Base-by-base conservation (phyloP, 2,888 invertebrate species). In the Ophion slaviceki region DNA sequence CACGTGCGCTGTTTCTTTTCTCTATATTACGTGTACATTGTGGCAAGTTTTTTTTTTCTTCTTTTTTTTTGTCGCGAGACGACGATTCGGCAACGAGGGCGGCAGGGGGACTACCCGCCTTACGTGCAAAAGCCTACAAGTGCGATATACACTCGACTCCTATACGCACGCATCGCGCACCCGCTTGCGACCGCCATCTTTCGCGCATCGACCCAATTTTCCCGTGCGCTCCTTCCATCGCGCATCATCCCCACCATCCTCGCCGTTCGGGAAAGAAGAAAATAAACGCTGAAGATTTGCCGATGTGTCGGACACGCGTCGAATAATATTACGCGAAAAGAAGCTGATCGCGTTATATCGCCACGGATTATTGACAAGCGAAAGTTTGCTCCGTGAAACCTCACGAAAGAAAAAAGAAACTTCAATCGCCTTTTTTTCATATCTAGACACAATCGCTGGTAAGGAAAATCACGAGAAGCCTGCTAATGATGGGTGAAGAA, bases 131-230 rank as follows among this genome's bases (percentile, higher is more conserved):
- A 81, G 81, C 83, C 79, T 79, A 83, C 79, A 79, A 79, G 79
- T 79, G 79, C 83, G 53, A 75, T 68, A 77, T 76, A 28, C 28
- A 53, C 64, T 66, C 57, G 67, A 17, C 68, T 53, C 79, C 53
- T 53, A 53, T 81, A 77, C 83, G 77, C 84, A 82, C 88, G 75
- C 87, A 89, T 75, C 89, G 89, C 88, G 77, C 32, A 71, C 53
- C 70, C 80, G 71, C 70, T 89, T 90, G 83, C 88, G 81, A 88
- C 89, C 92, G 93, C 93, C 93, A 93, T 93, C 92, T 93, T 93
- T 90, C 91, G 89, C 90, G 89, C 91, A 93, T 93, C 93, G 93
- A 93, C 93, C 93, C 92, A 91, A 91, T 92, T 91, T 88, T 91
- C 90, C 90, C 88, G 84, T 87, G 87, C 88, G 88, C 87, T 70